Percentiles rank a stretch among this genome's conserved stretches.
phyloP scores from a whole-genome alignment of 2,113 vertebrate genomes.

The Gavia stellata region DNA sequence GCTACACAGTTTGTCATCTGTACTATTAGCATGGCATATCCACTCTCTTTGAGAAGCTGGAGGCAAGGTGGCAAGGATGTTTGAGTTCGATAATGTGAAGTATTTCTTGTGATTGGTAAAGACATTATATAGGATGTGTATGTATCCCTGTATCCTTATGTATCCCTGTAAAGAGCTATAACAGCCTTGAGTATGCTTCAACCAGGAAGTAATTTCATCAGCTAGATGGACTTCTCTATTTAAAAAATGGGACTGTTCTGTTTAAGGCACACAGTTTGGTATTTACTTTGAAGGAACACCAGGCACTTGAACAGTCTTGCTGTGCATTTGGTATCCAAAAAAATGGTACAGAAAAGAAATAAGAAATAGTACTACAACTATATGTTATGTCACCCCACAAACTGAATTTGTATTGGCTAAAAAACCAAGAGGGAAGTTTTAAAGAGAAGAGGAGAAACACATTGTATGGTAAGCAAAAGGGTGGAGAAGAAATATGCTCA shows the following conservation, averaged over 20 bases:
- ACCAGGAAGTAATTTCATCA: neutral
- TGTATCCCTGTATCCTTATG: neutral
- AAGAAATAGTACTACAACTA: neutral
- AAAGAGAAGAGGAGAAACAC: neutral
- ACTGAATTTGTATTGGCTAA: neutral
- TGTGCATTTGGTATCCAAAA: neutral
- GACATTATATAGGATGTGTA: neutral
- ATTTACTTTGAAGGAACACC: neutral
- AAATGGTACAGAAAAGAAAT: neutral
- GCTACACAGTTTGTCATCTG: neutral
- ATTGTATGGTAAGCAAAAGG: neutral
- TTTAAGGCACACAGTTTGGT: neutral
- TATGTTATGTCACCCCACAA: neutral
- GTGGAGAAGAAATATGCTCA: neutral
- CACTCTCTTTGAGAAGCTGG: neutral
- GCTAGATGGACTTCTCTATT: neutral
- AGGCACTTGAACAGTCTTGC: neutral
- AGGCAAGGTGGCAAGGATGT: rapidly evolving
- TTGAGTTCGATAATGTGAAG: neutral
- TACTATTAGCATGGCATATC: neutral
- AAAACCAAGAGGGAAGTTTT: neutral
- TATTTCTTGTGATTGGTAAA: neutral
- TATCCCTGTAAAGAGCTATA: neutral
- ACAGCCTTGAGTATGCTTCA: neutral
- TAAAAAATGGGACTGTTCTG: neutral